Percentiles rank a stretch among this genome's conserved stretches.
phyloP scores from a whole-genome alignment of 2,113 vertebrate species.

The Psilopsiagon aymara region DNA sequence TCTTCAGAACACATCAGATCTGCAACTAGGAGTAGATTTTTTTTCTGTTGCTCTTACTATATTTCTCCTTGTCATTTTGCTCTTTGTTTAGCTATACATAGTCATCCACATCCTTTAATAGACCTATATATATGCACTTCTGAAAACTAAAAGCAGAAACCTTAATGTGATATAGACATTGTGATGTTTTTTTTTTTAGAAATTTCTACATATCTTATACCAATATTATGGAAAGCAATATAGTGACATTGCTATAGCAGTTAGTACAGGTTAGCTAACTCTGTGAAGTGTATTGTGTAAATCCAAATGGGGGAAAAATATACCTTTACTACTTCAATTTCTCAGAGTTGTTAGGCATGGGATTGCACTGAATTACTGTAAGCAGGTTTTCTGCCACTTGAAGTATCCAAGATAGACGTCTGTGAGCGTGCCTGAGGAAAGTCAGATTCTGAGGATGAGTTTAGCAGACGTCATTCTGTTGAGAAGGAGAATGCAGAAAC shows the following conservation, averaged over 20 bases:
- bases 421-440: background rate
- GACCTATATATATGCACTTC: background rate
- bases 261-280: background rate
- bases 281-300: background rate
- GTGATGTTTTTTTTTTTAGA: background rate
- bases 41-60: background rate
- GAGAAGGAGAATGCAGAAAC: background rate
- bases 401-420: fast-evolving
- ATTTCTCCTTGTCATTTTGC: background rate
- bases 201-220: background rate
- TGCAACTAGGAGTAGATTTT: background rate
- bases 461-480: background rate
- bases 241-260: background rate
- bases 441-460: background rate
- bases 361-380: background rate
- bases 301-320: background rate
- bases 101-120: background rate
- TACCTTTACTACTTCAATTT: background rate
- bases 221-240: background rate
- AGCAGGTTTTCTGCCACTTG: background rate
- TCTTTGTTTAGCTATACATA: background rate
- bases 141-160: background rate
- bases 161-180: background rate
- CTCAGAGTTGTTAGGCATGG: background rate
- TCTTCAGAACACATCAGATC: background rate